These are phyloP conservation scores for Neodiprion pinetum DNA, from an alignment of 1,140 invertebrate genomes.

Conservation along the genomic window DNA sequence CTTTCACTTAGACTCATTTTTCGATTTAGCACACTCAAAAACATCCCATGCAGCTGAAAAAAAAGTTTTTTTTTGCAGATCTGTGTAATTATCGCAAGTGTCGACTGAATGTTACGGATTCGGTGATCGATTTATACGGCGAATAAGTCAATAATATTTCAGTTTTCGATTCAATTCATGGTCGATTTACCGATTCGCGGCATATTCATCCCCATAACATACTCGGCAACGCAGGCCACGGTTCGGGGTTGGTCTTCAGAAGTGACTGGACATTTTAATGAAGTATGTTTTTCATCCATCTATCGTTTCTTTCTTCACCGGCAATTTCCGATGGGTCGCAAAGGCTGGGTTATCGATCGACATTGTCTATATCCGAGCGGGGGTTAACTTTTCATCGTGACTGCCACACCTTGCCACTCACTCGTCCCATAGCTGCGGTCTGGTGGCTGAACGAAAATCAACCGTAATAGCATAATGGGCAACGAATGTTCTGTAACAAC, in stretches of 20 bases:
- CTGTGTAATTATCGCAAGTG: too few species aligned
- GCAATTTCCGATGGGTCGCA: slow-evolving; percentile 59
- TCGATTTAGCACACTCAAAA: too few species aligned
- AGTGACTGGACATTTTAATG: slow-evolving; percentile 45
- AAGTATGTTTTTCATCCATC: slow-evolving; percentile 28
- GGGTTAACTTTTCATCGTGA: slow-evolving; percentile 51
- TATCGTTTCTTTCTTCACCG: slow-evolving; percentile 42
- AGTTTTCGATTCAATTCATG: too few species aligned
- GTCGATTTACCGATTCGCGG: too few species aligned
- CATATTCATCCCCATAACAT: too few species aligned
- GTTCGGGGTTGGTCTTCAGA: slow-evolving; percentile 19
- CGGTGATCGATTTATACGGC: too few species aligned
- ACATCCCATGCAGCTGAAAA: too few species aligned
- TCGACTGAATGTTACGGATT: too few species aligned
- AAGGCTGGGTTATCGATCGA: slow-evolving; percentile 44
- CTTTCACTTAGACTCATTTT: too few species aligned
- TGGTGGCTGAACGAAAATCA: slow-evolving; percentile 52
- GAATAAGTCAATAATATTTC: too few species aligned
- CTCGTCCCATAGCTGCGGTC: slow-evolving; percentile 35
- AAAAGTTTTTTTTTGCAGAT: too few species aligned
- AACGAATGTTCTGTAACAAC: slow-evolving; percentile 21
- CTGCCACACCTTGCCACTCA: slow-evolving; percentile 50
- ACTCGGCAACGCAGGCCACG: too few species aligned
- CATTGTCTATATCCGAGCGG: slow-evolving; percentile 44
- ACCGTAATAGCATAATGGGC: slow-evolving; percentile 57